Evolutionary conservation across 1,140 invertebrate genomes (phyloP).

Genomic region (Phocides pigmalion): DNA sequence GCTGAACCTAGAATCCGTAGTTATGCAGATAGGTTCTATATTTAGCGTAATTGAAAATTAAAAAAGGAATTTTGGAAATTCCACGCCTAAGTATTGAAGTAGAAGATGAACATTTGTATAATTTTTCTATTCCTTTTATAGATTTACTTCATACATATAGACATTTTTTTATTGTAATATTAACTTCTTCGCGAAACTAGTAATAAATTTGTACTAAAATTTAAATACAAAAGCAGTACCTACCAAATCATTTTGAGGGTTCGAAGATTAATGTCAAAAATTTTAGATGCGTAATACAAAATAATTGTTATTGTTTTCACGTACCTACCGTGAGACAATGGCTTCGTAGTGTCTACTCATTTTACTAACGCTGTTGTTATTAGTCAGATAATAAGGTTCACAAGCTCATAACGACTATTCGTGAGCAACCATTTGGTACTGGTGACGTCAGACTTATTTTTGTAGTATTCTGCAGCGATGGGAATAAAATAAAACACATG

Average conservation of each 20-base stretch:
- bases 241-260: not conserved
- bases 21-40: too few species aligned
- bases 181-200: not conserved
- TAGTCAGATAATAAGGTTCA: conserved; percentile 1
- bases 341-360: not conserved
- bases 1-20: too few species aligned
- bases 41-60: too few species aligned
- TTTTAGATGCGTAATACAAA: not conserved
- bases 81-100: too few species aligned
- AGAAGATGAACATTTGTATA: too few species aligned
- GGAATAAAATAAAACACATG: conserved; percentile 36
- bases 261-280: not conserved
- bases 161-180: not conserved
- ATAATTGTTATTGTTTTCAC: not conserved
- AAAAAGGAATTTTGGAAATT: too few species aligned
- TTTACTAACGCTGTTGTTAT: conserved; percentile 3
- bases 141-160: too few species aligned
- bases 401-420: not conserved
- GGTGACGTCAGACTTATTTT: conserved; percentile 53
- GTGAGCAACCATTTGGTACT: not conserved
- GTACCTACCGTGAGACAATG: not conserved
- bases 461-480: conserved; percentile 38
- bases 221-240: not conserved
- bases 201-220: not conserved
- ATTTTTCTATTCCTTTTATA: too few species aligned